Evolutionary conservation across 2,113 vertebrate genomes (phyloP).

Genomic region (Ciconia boyciana): DNA sequence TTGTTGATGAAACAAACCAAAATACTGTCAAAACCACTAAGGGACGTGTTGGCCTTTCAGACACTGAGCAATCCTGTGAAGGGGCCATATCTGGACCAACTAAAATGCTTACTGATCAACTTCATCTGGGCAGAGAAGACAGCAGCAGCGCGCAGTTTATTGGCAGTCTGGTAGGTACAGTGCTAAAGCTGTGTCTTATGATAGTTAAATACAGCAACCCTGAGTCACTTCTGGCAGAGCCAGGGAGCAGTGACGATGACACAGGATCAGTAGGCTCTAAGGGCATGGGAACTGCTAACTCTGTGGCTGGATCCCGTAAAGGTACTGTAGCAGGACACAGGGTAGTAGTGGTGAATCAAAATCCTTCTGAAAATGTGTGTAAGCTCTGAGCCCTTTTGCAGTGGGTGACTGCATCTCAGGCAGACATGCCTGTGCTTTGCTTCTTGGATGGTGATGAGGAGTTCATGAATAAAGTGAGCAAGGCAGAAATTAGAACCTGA

Average conservation of each 20-base stretch:
- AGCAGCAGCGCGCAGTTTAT: neutral
- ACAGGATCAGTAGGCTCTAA: neutral
- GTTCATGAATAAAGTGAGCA: slow-evolving; percentile 34
- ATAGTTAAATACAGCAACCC: slow-evolving; percentile 61
- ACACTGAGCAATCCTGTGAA: neutral
- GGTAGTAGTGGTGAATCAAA: slow-evolving; percentile 48
- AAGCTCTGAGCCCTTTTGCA: slow-evolving; percentile 59
- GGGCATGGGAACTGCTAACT: slow-evolving; percentile 16
- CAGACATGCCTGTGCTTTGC: slow-evolving; percentile 44
- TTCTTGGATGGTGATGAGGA: slow-evolving; percentile 51
- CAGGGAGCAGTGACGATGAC: neutral
- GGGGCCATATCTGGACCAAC: slow-evolving; percentile 6
- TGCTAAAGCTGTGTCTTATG: slow-evolving; percentile 62
- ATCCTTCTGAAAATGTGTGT: neutral
- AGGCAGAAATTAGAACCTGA: neutral
- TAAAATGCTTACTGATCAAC: slow-evolving; percentile 20
- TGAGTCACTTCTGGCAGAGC: slow-evolving; percentile 31
- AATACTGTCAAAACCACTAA: neutral
- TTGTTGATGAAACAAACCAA: neutral
- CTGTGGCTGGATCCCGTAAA: neutral
- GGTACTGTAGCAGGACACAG: neutral
- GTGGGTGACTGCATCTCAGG: slow-evolving; percentile 53
- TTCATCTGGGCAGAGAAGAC: neutral
- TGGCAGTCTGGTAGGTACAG: slow-evolving; percentile 50
- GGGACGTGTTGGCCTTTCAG: neutral